These are phyloP conservation scores for Lates japonicus DNA, from an alignment of 2,797 vertebrate species.

Conservation along the genomic window DNA sequence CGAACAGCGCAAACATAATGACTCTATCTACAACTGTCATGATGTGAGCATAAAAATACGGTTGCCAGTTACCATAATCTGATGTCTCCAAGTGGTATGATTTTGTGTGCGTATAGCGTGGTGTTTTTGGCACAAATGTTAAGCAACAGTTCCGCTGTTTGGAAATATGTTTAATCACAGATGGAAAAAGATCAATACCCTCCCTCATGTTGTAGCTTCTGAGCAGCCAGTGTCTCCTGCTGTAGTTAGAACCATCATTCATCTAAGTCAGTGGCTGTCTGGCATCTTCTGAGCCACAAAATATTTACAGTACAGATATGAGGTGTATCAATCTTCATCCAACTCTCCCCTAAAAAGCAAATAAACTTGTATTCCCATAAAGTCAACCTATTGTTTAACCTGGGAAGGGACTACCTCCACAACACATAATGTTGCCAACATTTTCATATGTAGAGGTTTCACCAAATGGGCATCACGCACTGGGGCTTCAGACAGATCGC, in stretches of 20 bases:
- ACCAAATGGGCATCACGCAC: neutral
- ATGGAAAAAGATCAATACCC: neutral
- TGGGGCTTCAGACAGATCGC: neutral
- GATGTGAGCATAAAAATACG: too few relatives aligned
- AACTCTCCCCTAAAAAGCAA: neutral
- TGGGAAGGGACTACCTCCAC: neutral
- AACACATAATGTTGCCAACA: neutral
- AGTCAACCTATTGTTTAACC: neutral
- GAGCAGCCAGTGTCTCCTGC: too few relatives aligned
- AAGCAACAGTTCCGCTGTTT: too few relatives aligned
- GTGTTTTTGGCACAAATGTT: too few relatives aligned
- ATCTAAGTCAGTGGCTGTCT: too few relatives aligned
- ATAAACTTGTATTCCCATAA: neutral
- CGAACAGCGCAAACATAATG: too few relatives aligned
- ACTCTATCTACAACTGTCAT: too few relatives aligned
- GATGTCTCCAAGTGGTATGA: too few relatives aligned
- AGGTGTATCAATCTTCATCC: slow-evolving; percentile 1
- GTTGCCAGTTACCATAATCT: too few relatives aligned
- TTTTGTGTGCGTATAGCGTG: too few relatives aligned
- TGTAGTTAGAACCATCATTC: too few relatives aligned
- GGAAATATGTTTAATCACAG: too few relatives aligned
- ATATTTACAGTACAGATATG: slow-evolving; percentile 1
- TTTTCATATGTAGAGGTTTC: neutral
- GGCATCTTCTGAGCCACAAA: neutral
- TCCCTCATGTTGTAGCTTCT: neutral